phyloP scores from a whole-genome alignment of 1,140 invertebrate species.

The Drosophila obscura region DNA sequence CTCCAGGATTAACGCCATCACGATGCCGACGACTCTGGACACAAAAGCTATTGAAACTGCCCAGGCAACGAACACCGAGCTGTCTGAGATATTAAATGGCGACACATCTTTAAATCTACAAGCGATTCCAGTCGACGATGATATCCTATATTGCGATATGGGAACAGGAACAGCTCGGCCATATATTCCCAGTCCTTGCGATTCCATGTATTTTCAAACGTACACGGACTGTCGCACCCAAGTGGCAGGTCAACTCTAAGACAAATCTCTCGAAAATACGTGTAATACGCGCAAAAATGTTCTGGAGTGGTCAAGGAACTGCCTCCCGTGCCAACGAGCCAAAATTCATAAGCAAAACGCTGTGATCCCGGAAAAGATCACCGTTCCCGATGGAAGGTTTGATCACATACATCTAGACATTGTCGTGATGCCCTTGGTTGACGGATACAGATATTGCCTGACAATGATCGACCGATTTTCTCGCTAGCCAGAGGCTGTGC shows the following conservation, averaged over 20 bases:
- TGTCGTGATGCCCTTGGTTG: conserved; percentile 46
- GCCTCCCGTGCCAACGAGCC: conserved; percentile 53
- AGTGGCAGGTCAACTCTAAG: neutral
- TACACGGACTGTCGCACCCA: neutral
- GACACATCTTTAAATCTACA: neutral
- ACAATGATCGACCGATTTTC: conserved; percentile 75
- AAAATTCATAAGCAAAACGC: conserved; percentile 22
- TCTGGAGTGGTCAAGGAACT: conserved; percentile 20
- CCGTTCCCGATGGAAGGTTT: conserved; percentile 32
- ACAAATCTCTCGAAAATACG: conserved; percentile 17
- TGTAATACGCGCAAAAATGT: conserved; percentile 66
- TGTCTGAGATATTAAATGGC: no score
- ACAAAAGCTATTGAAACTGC: no score
- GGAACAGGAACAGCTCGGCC: neutral
- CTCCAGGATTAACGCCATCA: no score
- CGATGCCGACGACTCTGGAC: no score
- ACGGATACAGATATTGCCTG: conserved; percentile 50
- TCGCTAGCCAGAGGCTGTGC: conserved; percentile 82
- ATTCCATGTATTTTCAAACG: neutral
- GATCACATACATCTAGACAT: conserved; percentile 76
- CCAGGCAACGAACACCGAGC: no score
- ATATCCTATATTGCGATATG: neutral
- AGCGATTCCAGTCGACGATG: neutral
- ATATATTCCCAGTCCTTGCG: neutral
- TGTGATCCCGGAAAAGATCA: neutral